These are phyloP conservation scores for Nothobranchius kuhntae DNA, from an alignment of 2,113 vertebrate genomes.

Conservation along the genomic window DNA sequence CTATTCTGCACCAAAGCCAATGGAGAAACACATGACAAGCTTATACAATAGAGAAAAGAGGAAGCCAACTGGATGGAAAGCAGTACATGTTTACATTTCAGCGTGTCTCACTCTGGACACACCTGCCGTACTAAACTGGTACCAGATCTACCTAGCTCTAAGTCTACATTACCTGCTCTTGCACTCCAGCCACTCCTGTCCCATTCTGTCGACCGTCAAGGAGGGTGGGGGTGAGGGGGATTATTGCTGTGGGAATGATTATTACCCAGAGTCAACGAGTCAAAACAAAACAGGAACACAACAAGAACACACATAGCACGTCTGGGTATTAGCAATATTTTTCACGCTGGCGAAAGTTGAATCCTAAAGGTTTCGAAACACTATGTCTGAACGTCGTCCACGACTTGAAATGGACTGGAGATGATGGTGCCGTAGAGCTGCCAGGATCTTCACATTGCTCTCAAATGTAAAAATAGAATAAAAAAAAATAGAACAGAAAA, in stretches of 20 bases:
- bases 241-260: conserved; percentile 80
- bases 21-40: conserved; percentile 99
- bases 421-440: conserved; percentile 73
- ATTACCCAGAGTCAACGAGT: conserved; percentile 77
- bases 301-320: conserved; percentile 72
- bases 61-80: conserved; percentile 83
- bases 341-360: conserved; percentile 58
- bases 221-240: conserved; percentile 21
- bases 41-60: conserved; percentile 89
- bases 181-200: conserved; percentile 58
- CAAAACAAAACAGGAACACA: conserved; percentile 71
- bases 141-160: conserved; percentile 69
- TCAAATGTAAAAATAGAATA: conserved; percentile 64
- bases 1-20: conserved; percentile 96
- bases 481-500: conserved; percentile 66
- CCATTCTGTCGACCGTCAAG: conserved; percentile 67
- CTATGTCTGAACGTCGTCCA: conserved; percentile 41
- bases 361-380: conserved; percentile 68
- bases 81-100: conserved; percentile 77
- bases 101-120: conserved; percentile 54
- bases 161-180: conserved; percentile 63
- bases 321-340: conserved; percentile 71
- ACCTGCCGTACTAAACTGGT: conserved; percentile 50
- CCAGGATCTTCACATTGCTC: conserved; percentile 74
- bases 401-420: conserved; percentile 48